A percentile compares a stretch with the other conserved stretches of the same genome.
phyloP scores from a whole-genome alignment of 1,140 invertebrate genomes.

The Orius insidiosus region DNA sequence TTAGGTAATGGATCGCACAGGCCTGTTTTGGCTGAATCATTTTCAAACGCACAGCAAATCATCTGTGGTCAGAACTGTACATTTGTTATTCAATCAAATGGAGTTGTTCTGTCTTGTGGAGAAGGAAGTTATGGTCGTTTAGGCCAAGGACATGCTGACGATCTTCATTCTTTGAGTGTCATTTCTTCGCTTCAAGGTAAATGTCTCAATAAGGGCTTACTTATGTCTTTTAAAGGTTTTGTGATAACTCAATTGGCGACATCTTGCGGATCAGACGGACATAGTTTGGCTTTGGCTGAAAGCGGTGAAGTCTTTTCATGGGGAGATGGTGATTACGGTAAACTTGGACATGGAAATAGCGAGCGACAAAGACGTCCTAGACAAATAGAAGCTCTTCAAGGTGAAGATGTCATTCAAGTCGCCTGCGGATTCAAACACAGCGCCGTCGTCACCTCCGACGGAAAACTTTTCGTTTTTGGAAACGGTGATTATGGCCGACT shows the following conservation, averaged over 20 bases:
- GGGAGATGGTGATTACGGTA: constrained; percentile 42
- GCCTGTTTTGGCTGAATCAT: constrained; percentile 29
- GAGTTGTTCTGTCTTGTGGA: constrained; percentile 36
- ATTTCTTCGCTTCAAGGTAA: constrained; percentile 45
- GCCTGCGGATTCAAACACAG: constrained; percentile 51
- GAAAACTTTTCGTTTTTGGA: constrained; percentile 48
- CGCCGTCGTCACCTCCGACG: constrained; percentile 44
- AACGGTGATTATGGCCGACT: constrained; percentile 48
- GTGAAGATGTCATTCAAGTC: constrained; percentile 42
- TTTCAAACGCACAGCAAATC: constrained; percentile 35
- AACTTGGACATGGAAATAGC: constrained; percentile 48
- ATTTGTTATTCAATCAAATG: constrained; percentile 38
- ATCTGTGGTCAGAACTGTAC: constrained; percentile 46
- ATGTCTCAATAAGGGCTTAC: too few species aligned
- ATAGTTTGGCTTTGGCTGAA: constrained; percentile 38
- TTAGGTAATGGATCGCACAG: constrained; percentile 25
- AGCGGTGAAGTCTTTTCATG: constrained; percentile 41
- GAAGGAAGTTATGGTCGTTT: constrained; percentile 39
- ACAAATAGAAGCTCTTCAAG: constrained; percentile 45
- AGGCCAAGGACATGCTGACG: constrained; percentile 41
- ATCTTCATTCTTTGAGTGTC: constrained; percentile 38
- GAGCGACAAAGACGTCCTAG: constrained; percentile 42
- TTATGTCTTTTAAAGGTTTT: constrained; percentile 30
- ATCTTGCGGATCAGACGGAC: constrained; percentile 43
- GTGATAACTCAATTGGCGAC: constrained; percentile 43